Conservation (phyloP, 2,888 invertebrate species). For the Chromoteleia sp. region DNA sequence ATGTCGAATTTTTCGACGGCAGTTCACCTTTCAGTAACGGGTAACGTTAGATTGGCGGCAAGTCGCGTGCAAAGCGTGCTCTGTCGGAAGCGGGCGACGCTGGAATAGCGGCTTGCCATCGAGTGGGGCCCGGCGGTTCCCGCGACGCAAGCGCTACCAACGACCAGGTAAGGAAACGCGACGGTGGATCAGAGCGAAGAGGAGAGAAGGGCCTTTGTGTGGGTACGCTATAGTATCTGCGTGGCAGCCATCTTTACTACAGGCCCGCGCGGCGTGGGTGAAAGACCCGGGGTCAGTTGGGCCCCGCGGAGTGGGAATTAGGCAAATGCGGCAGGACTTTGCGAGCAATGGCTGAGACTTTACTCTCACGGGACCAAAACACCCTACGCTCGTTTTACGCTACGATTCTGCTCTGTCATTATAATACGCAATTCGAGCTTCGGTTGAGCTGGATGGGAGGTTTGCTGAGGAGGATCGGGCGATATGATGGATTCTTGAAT, state of each 20-base stretch:
- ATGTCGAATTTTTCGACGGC: not conserved
- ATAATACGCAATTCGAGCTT: conserved; percentile 32
- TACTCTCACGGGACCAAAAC: conserved; percentile 72
- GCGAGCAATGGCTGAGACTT: conserved; percentile 66
- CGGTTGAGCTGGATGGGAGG: conserved; percentile 53
- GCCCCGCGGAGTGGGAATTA: conserved; percentile 65
- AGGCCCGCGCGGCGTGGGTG: conserved; percentile 79
- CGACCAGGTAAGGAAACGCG: conserved; percentile 77
- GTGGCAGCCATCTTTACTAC: conserved; percentile 82
- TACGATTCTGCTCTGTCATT: conserved; percentile 74
- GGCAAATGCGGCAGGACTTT: conserved; percentile 59
- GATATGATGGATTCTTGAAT: conserved; percentile 21
- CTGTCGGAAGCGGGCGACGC: conserved; percentile 81
- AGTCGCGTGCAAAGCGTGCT: conserved; percentile 71
- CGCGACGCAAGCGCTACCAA: conserved; percentile 78
- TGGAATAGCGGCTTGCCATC: conserved; percentile 80
- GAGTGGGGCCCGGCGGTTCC: conserved; percentile 79
- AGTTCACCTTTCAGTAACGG: conserved; percentile 13
- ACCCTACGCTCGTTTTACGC: conserved; percentile 77
- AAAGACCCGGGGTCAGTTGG: conserved; percentile 79
- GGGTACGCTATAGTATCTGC: conserved; percentile 74
- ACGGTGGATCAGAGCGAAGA: not conserved
- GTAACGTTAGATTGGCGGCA: conserved; percentile 58
- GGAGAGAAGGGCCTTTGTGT: conserved; percentile 62
- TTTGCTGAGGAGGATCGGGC: conserved; percentile 12